Conservation (phyloP, 2,888 invertebrate species). For the Cremastinae sp. region DNA sequence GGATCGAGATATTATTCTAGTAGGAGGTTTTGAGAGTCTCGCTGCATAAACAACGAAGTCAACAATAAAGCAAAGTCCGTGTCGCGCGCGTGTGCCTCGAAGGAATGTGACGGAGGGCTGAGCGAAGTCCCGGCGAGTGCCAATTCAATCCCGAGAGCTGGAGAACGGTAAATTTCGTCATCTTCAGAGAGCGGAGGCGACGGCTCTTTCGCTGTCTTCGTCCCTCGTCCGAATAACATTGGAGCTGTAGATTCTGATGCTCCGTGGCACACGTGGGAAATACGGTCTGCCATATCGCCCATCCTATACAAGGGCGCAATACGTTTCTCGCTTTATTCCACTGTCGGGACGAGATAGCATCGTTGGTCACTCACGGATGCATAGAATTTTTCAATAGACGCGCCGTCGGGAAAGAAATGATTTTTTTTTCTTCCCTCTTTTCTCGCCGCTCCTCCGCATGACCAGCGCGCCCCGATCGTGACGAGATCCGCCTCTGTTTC, state of each 20-base stretch:
- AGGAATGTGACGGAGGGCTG: background rate
- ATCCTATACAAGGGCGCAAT: slow-evolving; percentile 25
- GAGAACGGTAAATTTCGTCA: slow-evolving; percentile 8
- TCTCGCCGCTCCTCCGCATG: background rate
- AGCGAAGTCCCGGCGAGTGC: slow-evolving; percentile 2
- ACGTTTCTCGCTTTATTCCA: slow-evolving; percentile 40
- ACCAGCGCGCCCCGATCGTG: slow-evolving; percentile 45
- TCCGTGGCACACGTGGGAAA: slow-evolving; percentile 59
- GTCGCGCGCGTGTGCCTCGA: slow-evolving; percentile 5
- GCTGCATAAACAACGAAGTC: background rate
- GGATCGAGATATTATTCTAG: too few species aligned
- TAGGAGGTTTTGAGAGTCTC: background rate
- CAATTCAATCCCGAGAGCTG: slow-evolving; percentile 31
- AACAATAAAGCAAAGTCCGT: slow-evolving; percentile 7
- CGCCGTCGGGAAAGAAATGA: slow-evolving; percentile 47
- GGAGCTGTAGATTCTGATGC: slow-evolving; percentile 38
- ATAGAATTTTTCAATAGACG: slow-evolving; percentile 66
- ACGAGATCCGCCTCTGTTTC: slow-evolving; percentile 35
- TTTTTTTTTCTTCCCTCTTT: slow-evolving; percentile 34
- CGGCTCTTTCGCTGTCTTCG: background rate
- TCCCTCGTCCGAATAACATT: slow-evolving; percentile 42
- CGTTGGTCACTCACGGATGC: slow-evolving; percentile 63
- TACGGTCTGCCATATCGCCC: slow-evolving; percentile 47
- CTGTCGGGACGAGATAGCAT: slow-evolving; percentile 15
- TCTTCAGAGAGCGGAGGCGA: background rate